Evolutionary conservation across 2,888 invertebrate genomes (phyloP).

Genomic region (Agriotes lineatus): DNA sequence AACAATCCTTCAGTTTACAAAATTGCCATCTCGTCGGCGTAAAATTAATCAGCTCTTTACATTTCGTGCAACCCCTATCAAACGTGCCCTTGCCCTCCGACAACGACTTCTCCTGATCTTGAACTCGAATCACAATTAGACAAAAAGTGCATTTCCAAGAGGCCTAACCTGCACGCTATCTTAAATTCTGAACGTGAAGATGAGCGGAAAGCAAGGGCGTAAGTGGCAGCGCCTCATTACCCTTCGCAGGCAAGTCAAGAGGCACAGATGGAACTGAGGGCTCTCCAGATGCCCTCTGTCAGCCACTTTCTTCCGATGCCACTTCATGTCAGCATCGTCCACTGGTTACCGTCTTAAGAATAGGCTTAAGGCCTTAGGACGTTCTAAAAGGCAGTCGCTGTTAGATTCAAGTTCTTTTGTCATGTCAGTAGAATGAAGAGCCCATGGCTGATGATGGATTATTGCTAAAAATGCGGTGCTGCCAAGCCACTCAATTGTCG

Average conservation of each 20-base stretch:
- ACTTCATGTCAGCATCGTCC: conserved; percentile 47
- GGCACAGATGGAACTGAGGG: conserved; percentile 49
- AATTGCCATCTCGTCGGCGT: too few species aligned
- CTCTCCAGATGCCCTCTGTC: conserved; percentile 49
- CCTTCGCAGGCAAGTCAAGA: conserved; percentile 44
- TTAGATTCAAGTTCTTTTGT: too few species aligned
- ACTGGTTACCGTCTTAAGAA: conserved; percentile 24
- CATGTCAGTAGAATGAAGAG: too few species aligned
- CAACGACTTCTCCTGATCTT: too few species aligned
- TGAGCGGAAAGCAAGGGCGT: conserved; percentile 12
- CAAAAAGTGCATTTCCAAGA: neutral
- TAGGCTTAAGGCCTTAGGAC: neutral
- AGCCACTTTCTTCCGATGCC: conserved; percentile 50
- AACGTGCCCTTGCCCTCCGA: too few species aligned
- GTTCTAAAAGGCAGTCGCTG: too few species aligned
- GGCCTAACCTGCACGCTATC: neutral
- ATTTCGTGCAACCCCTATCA: too few species aligned
- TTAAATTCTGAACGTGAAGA: conserved; percentile 13
- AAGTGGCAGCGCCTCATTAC: conserved; percentile 39
- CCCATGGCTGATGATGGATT: too few species aligned
- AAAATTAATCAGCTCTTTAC: too few species aligned
- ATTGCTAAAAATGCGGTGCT: too few species aligned
- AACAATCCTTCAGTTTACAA: too few species aligned
- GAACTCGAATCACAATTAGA: neutral
- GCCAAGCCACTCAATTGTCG: too few species aligned